Conservation (phyloP, 2,888 invertebrate species). For the Cephus nigrinus region DNA sequence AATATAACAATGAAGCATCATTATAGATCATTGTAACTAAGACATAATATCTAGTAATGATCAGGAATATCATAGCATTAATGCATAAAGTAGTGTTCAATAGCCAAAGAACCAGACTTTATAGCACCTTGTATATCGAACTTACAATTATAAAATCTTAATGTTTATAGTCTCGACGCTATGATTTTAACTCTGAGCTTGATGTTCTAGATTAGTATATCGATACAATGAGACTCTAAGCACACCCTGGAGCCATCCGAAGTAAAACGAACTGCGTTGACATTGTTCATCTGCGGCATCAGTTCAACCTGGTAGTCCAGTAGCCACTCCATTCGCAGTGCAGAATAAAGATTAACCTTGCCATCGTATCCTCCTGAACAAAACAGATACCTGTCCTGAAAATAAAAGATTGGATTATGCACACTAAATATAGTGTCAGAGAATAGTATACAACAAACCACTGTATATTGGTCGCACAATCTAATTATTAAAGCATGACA, state of each 20-base stretch:
- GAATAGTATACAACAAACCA: background rate
- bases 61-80: background rate
- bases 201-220: slow-evolving; percentile 3
- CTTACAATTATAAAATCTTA: slow-evolving; percentile 4
- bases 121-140: background rate
- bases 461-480: background rate
- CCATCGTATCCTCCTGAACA: slow-evolving; percentile 68
- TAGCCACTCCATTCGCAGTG: slow-evolving; percentile 62
- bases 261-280: slow-evolving; percentile 66
- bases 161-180: slow-evolving; percentile 3
- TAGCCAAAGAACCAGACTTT: background rate
- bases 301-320: slow-evolving; percentile 66
- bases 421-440: background rate
- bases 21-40: background rate
- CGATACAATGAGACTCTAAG: slow-evolving; percentile 5
- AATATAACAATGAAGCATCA: background rate
- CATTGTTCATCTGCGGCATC: slow-evolving; percentile 63
- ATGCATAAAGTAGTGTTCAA: background rate
- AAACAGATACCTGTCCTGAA: slow-evolving; percentile 66
- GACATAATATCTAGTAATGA: slow-evolving; percentile 1
- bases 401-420: slow-evolving; percentile 14
- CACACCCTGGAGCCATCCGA: slow-evolving; percentile 65
- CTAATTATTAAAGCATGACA: background rate
- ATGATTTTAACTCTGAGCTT: slow-evolving; percentile 3
- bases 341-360: slow-evolving; percentile 67